These are phyloP conservation scores for Miltochrista miniata DNA, from an alignment of 2,888 invertebrate species.

Conservation along the genomic window DNA sequence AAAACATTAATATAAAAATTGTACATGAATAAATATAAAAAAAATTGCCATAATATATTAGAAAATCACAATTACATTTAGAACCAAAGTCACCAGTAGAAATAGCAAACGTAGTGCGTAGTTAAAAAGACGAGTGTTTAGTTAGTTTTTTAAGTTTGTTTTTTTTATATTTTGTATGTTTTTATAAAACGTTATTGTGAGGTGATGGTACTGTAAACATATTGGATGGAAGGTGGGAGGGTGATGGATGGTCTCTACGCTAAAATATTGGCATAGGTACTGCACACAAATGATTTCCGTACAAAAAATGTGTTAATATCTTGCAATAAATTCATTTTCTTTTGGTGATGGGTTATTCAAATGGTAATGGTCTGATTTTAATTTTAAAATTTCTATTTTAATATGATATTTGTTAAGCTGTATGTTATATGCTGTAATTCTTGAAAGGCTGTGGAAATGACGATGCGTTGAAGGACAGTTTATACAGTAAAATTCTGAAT, in stretches of 20 bases:
- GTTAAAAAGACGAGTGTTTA: conserved; percentile 6
- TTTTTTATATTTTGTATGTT: conserved; percentile 19
- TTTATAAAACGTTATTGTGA: conserved; percentile 30
- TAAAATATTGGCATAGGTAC: too few relatives aligned
- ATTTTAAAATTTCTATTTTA: neutral
- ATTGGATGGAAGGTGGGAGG: neutral
- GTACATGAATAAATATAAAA: too few relatives aligned
- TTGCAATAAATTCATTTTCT: neutral
- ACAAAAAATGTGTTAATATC: neutral
- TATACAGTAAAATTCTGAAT: too few relatives aligned
- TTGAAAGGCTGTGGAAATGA: too few relatives aligned
- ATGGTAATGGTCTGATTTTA: neutral
- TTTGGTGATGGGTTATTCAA: neutral
- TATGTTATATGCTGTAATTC: too few relatives aligned
- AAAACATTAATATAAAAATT: too few relatives aligned
- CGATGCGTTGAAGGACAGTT: too few relatives aligned
- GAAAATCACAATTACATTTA: neutral
- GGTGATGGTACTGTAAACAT: conserved; percentile 20
- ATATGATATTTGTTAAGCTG: too few relatives aligned
- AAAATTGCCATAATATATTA: neutral
- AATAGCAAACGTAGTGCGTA: neutral
- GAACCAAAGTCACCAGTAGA: neutral
- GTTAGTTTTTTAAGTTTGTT: too few relatives aligned
- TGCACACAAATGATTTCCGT: too few relatives aligned
- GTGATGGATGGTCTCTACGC: too few relatives aligned